These are phyloP conservation scores for Nothobranchius kuhntae DNA, from an alignment of 2,113 vertebrate species.

Conservation along the genomic window DNA sequence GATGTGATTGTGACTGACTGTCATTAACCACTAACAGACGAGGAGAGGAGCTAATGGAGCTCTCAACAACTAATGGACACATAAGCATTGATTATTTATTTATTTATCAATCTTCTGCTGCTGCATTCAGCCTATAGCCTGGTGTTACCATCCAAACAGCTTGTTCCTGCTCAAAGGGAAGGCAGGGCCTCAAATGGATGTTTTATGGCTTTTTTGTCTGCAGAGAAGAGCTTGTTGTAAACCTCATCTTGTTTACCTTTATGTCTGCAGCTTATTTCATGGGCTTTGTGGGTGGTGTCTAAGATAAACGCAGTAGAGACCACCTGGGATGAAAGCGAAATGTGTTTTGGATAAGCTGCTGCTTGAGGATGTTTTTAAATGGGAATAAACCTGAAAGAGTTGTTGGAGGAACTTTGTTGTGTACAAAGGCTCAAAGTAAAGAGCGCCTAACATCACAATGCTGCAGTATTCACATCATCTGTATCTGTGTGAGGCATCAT, in stretches of 20 bases:
- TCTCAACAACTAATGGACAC: constrained; percentile 81
- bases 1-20: constrained; percentile 79
- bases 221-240: constrained; percentile 11
- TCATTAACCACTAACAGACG: constrained; percentile 79
- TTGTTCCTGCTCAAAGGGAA: constrained; percentile 45
- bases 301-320: not conserved
- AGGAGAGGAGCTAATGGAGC: constrained; percentile 75
- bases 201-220: constrained; percentile 3
- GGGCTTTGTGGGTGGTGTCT: not conserved
- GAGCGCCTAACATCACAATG: too few species aligned
- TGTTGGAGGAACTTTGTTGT: too few species aligned
- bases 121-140: constrained; percentile 48
- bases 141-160: constrained; percentile 47
- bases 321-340: too few species aligned
- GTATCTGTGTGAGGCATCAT: not conserved
- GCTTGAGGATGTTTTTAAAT: not conserved
- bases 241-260: not conserved
- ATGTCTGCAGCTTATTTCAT: not conserved
- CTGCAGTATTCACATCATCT: too few species aligned
- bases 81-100: constrained; percentile 80
- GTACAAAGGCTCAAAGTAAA: too few species aligned
- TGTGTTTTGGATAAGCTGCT: not conserved
- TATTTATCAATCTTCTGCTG: constrained; percentile 71
- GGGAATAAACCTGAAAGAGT: not conserved
- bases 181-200: constrained; percentile 13